Conservation (phyloP, 2,797 vertebrate genomes). For the Tolypeutes matacus region DNA sequence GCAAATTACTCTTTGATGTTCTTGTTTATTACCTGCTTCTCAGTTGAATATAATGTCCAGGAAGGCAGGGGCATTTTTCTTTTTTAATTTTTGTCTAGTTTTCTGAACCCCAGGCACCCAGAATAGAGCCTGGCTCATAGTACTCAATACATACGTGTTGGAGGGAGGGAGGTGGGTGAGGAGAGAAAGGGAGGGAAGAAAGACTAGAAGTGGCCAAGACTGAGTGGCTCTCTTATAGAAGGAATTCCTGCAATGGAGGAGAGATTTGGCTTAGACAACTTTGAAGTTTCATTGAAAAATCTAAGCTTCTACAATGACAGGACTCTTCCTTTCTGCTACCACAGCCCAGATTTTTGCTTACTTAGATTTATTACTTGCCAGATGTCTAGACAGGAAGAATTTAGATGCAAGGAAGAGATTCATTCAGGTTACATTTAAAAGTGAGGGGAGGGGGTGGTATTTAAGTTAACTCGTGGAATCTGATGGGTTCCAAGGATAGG, state of each 20-base stretch:
- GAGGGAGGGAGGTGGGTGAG: background rate
- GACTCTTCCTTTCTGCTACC: slow-evolving; percentile 18
- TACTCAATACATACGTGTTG: background rate
- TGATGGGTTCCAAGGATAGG: background rate
- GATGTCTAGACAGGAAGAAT: background rate
- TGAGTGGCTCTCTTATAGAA: background rate
- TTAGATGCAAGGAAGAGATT: background rate
- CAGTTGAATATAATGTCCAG: background rate
- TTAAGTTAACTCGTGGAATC: background rate
- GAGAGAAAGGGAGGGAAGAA: background rate
- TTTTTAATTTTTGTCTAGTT: background rate
- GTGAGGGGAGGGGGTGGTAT: background rate
- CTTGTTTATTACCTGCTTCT: background rate
- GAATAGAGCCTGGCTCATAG: background rate
- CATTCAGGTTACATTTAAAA: background rate
- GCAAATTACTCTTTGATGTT: background rate
- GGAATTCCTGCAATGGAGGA: background rate
- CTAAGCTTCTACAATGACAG: background rate
- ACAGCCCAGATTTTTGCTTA: background rate
- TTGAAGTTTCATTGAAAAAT: slow-evolving; percentile 12
- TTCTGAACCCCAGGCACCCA: slow-evolving; percentile 27
- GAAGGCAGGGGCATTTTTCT: background rate
- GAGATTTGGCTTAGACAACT: background rate
- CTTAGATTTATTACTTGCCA: background rate
- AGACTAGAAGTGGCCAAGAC: background rate